phyloP scores from a whole-genome alignment of 2,113 vertebrate genomes.

The Mohoua ochrocephala region DNA sequence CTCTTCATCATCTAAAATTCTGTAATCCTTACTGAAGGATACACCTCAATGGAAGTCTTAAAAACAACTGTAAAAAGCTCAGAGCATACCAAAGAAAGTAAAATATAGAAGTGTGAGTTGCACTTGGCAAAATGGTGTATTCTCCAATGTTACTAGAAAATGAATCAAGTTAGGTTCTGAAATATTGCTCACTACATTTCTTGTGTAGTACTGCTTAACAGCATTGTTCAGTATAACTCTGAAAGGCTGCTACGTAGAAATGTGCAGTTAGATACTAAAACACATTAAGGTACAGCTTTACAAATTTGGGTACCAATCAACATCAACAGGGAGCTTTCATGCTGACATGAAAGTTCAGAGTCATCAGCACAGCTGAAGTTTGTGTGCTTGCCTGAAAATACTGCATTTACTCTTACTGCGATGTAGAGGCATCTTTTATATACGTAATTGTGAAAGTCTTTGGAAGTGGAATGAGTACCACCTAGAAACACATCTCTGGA shows the following conservation, averaged over 20 bases:
- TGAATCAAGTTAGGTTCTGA: conserved; percentile 26
- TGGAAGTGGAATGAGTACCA: neutral
- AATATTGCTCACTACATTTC: conserved; percentile 18
- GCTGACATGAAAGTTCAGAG: neutral
- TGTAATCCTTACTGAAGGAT: neutral
- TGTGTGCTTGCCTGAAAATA: conserved; percentile 56
- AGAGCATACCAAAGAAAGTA: neutral
- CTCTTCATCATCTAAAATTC: neutral
- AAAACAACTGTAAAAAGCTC: neutral
- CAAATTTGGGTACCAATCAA: neutral
- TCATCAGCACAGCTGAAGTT: conserved; percentile 6
- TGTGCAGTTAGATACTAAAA: conserved; percentile 3
- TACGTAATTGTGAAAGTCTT: neutral
- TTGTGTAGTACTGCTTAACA: conserved; percentile 28
- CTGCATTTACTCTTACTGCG: conserved; percentile 23
- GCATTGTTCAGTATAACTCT: neutral
- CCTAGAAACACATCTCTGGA: neutral
- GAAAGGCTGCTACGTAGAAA: neutral
- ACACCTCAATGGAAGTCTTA: neutral
- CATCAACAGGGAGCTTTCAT: neutral
- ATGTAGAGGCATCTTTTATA: neutral
- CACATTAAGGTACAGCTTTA: neutral
- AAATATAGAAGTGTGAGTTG: conserved; percentile 11
- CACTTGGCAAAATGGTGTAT: conserved; percentile 20
- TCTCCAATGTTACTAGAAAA: conserved; percentile 17